Evolutionary conservation across 1,140 invertebrate species (phyloP).

Genomic region (Mycetomoellerius zeteki): DNA sequence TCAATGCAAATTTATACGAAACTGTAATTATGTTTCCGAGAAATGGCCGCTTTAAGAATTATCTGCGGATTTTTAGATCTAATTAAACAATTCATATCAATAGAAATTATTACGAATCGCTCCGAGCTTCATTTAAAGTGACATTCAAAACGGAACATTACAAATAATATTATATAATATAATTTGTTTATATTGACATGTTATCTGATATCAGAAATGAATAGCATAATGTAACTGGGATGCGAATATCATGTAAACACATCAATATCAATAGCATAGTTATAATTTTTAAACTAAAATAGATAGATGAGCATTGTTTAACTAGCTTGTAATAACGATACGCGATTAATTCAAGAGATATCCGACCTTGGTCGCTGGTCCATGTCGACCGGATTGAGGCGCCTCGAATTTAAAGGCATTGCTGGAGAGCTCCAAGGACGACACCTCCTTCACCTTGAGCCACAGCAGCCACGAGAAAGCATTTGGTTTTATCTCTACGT

Average conservation of each 20-base stretch:
- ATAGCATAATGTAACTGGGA: conserved; percentile 14
- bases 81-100: not conserved
- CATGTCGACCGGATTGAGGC: conserved; percentile 86
- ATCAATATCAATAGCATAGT: conserved; percentile 11
- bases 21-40: conserved; percentile 70
- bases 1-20: not conserved
- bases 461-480: conserved; percentile 90
- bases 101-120: not conserved
- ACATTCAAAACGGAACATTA: conserved; percentile 7
- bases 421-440: conserved; percentile 86
- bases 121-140: not conserved
- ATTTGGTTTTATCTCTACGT: conserved; percentile 88
- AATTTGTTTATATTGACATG: conserved; percentile 31
- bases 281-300: conserved; percentile 13
- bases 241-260: not conserved
- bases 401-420: conserved; percentile 89
- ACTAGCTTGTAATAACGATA: not conserved
- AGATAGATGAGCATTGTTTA: not conserved
- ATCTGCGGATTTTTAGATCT: not conserved
- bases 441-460: conserved; percentile 88
- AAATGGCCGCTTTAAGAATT: conserved; percentile 85
- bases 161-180: conserved; percentile 2
- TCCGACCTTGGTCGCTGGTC: conserved; percentile 88
- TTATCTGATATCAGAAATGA: conserved; percentile 42
- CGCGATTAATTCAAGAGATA: not conserved